Evolutionary conservation across 1,140 invertebrate species (phyloP), one percentile per base, ranked within the genome.

Genomic region (Aradophagus sp.): DNA sequence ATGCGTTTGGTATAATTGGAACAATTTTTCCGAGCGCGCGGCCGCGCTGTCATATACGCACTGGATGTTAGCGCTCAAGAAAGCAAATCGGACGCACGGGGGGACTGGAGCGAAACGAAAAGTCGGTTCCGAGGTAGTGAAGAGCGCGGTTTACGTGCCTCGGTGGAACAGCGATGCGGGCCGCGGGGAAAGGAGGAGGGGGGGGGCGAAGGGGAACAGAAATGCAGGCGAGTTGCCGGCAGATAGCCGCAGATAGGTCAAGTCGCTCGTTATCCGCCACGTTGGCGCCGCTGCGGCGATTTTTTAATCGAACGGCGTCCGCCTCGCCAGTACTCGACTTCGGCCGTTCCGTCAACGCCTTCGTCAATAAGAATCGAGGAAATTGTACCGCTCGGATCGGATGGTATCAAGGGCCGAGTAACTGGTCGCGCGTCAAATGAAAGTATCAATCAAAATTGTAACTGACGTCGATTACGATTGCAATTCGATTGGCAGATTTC

Each of bases 211-310:
- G 32, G 50, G 27, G 35, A 32, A 39, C 53, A 61, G 56, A 70
- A 56, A 45, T 52, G 39, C 67, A 35, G 23, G 58, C 48, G 56
- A n/a, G 39, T 47, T 4, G 38, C 14, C 35, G 13, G 27, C 41
- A 36, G 48, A 61, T 58, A 58, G 16, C 35, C 50, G 36, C 32
- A 20, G 53, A 53, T 67, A 50, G 39, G 53, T 20, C 36, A 29
- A 17, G 34, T 11, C 27, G 41, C 44, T 26, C 50, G 31, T 58
- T 53, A 59, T 70, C 65, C 59, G 59, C 59, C 67, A 53, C 53
- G 42, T 65, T 59, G 67, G 67, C 67, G 67, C 67, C 67, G 63
- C 58, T 58, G 36, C 66, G 66, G 47, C 53, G 52, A 63, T 71
- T 71, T 63, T 65, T 53, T 44, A 53, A 26, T 15, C 41, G 42